Evolutionary conservation across 2,888 invertebrate genomes (phyloP).

Genomic region (Perithous albicinctus): DNA sequence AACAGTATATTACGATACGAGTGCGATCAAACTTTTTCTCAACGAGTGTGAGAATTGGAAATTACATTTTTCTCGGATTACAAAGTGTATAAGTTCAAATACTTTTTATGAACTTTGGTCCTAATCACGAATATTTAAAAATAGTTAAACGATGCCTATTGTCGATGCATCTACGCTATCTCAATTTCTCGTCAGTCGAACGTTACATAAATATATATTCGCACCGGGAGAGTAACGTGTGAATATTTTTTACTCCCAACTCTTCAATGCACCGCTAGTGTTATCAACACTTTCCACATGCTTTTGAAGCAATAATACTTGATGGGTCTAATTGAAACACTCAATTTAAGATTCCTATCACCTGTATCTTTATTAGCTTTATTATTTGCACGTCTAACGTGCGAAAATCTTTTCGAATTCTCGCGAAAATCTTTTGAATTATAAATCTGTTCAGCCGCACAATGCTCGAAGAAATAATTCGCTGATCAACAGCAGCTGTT

Average conservation of each 20-base stretch:
- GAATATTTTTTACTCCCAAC: constrained; percentile 25
- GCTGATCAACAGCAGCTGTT: constrained; percentile 9
- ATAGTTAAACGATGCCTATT: too few relatives aligned
- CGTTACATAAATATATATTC: neutral
- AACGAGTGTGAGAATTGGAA: too few relatives aligned
- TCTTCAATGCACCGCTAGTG: neutral
- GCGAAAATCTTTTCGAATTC: constrained; percentile 24
- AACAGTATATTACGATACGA: too few relatives aligned
- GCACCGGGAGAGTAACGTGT: constrained; percentile 13
- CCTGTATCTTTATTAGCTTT: constrained; percentile 34
- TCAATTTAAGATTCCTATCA: constrained; percentile 20
- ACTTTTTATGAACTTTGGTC: too few relatives aligned
- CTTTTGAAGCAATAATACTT: constrained; percentile 4
- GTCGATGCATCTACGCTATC: too few relatives aligned
- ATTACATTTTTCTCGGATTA: too few relatives aligned
- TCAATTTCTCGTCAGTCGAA: neutral
- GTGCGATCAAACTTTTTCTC: too few relatives aligned
- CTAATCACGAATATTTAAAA: too few relatives aligned
- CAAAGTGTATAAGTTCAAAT: too few relatives aligned
- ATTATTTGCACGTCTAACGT: constrained; percentile 42
- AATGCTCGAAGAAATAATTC: constrained; percentile 12
- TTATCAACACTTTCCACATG: neutral
- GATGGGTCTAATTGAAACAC: constrained; percentile 40
- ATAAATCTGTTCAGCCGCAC: neutral
- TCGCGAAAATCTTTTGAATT: too few relatives aligned